Conservation (phyloP, 2,888 invertebrate species). For the Eulithis testata region DNA sequence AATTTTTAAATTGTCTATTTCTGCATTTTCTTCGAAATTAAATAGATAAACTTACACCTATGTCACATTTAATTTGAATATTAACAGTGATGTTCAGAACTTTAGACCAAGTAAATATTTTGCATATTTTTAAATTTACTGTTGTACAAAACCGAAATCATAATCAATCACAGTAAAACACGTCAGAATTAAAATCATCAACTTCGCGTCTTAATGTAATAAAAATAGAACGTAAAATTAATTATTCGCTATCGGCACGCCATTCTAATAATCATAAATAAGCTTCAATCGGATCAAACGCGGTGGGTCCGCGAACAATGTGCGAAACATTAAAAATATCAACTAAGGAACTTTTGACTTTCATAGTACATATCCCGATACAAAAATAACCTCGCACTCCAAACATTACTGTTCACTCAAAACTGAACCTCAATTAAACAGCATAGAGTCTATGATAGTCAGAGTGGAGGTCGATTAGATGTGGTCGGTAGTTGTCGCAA, state of each 20-base stretch:
- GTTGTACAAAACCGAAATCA: background rate
- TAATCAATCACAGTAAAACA: constrained; percentile 42
- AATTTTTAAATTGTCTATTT: too few species aligned
- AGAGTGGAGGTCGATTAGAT: constrained; percentile 37
- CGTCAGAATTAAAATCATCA: constrained; percentile 58
- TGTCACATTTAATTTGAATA: too few species aligned
- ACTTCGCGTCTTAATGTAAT: constrained; percentile 60
- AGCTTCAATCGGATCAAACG: constrained; percentile 81
- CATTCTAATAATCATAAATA: constrained; percentile 83
- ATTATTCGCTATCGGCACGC: constrained; percentile 79
- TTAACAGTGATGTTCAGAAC: too few species aligned
- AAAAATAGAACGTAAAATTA: constrained; percentile 80
- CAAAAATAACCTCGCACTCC: constrained; percentile 48
- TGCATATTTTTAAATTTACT: too few species aligned
- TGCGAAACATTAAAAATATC: constrained; percentile 85
- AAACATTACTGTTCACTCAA: constrained; percentile 35
- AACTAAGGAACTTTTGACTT: constrained; percentile 83
- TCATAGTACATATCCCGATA: constrained; percentile 74
- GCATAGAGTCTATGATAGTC: constrained; percentile 42
- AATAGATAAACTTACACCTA: too few species aligned
- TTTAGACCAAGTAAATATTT: too few species aligned
- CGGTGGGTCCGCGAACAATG: constrained; percentile 81
- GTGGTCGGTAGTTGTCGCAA: constrained; percentile 71
- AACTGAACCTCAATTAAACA: constrained; percentile 45
- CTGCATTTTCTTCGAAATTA: too few species aligned